Evolutionary conservation across 1,140 invertebrate species (phyloP).

Genomic region (Lepeophtheirus salmonis): DNA sequence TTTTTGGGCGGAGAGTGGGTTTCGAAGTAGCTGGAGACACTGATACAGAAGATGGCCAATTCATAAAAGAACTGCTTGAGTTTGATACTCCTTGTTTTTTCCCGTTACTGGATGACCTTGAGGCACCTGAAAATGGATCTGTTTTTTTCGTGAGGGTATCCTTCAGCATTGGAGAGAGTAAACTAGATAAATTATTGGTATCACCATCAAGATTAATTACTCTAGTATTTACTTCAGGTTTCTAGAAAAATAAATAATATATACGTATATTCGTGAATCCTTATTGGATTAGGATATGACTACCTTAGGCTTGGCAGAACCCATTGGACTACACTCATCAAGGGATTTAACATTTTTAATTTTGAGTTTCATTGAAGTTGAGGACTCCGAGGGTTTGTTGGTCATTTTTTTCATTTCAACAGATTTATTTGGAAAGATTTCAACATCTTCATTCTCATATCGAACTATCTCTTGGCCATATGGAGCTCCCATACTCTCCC

Average conservation of each 20-base stretch:
- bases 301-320: background rate
- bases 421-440: background rate
- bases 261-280: background rate
- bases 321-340: background rate
- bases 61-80: too few species aligned
- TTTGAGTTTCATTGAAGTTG: background rate
- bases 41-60: background rate
- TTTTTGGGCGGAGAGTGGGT: slow-evolving; percentile 3
- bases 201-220: background rate
- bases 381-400: background rate
- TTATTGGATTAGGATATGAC: too few species aligned
- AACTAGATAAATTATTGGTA: background rate
- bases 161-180: background rate
- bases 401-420: too few species aligned
- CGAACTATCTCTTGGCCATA: background rate
- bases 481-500: background rate
- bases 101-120: background rate
- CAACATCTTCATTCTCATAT: background rate
- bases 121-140: background rate
- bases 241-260: background rate
- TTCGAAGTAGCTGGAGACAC: background rate
- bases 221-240: background rate
- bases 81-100: background rate
- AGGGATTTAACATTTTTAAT: background rate
- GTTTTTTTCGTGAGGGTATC: background rate